Evolutionary conservation across 1,140 invertebrate species (phyloP).

Genomic region (Drosophila trapezifrons): DNA sequence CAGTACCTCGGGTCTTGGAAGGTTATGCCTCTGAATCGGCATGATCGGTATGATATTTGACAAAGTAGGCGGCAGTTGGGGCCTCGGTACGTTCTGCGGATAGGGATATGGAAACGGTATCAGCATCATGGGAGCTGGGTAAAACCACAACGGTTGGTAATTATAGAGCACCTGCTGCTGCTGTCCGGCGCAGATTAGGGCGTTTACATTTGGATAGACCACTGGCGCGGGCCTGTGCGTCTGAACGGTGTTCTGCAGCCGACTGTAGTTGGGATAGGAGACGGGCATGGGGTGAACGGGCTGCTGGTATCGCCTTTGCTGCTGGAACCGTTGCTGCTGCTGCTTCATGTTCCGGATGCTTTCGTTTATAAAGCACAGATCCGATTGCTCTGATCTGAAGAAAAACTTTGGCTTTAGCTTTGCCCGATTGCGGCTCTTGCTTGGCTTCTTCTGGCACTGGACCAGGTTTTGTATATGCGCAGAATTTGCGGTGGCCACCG

Average conservation of each 20-base stretch:
- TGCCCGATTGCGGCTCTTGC: background rate
- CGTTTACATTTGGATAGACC: constrained; percentile 10
- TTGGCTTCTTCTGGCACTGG: constrained; percentile 45
- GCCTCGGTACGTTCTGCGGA: constrained; percentile 8
- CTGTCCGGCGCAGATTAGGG: constrained; percentile 10
- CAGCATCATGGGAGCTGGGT: background rate
- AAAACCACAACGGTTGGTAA: background rate
- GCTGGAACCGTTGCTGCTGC: background rate
- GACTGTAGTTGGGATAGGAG: constrained; percentile 26
- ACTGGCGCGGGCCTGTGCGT: background rate
- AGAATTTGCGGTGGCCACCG: constrained; percentile 32
- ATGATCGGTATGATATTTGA: background rate
- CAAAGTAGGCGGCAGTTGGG: too few relatives aligned
- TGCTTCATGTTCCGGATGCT: background rate
- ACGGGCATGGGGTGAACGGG: background rate
- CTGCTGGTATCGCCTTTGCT: background rate
- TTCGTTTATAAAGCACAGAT: constrained; percentile 53
- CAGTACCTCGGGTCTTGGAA: too few relatives aligned
- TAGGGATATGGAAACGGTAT: constrained; percentile 13
- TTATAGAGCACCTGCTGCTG: constrained; percentile 16
- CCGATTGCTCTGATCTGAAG: constrained; percentile 21
- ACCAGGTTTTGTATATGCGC: constrained; percentile 67
- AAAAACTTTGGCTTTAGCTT: constrained; percentile 4
- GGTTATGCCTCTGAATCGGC: background rate
- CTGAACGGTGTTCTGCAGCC: background rate